phyloP scores from a whole-genome alignment of 2,888 invertebrate genomes.

The Thera britannica region DNA sequence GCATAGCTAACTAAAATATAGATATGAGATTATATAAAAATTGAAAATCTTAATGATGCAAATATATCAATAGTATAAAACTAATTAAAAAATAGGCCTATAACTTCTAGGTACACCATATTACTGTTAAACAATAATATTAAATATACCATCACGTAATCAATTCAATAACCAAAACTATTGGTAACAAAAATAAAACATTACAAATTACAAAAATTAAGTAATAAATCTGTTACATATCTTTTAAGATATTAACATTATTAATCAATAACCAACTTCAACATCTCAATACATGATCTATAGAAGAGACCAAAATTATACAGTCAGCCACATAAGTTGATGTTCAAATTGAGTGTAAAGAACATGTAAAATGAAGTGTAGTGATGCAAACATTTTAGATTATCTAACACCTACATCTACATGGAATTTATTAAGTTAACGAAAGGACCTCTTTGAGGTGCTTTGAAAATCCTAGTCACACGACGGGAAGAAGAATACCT shows the following conservation, averaged over 20 bases:
- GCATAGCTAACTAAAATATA: background rate
- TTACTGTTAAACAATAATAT: constrained; percentile 3
- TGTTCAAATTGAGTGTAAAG: background rate
- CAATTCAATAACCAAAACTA: constrained; percentile 10
- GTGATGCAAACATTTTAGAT: too few relatives aligned
- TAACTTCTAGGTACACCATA: background rate
- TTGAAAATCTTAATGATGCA: too few relatives aligned
- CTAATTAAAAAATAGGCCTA: background rate
- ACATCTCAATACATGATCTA: background rate
- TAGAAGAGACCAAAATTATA: background rate
- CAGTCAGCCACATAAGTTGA: background rate
- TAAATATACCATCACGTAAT: constrained; percentile 19
- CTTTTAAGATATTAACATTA: background rate
- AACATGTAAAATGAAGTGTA: background rate
- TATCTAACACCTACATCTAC: too few relatives aligned
- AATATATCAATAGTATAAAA: background rate
- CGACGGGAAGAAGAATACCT: too few relatives aligned
- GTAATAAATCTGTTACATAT: background rate
- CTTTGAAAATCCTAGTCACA: too few relatives aligned
- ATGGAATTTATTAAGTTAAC: too few relatives aligned
- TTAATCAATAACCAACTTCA: background rate
- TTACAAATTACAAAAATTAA: background rate
- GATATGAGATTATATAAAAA: background rate
- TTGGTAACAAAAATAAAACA: constrained; percentile 16
- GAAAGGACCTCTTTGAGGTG: too few relatives aligned